These are phyloP conservation scores for Amazona guildingii DNA, from an alignment of 2,113 vertebrate genomes.

Conservation along the genomic window DNA sequence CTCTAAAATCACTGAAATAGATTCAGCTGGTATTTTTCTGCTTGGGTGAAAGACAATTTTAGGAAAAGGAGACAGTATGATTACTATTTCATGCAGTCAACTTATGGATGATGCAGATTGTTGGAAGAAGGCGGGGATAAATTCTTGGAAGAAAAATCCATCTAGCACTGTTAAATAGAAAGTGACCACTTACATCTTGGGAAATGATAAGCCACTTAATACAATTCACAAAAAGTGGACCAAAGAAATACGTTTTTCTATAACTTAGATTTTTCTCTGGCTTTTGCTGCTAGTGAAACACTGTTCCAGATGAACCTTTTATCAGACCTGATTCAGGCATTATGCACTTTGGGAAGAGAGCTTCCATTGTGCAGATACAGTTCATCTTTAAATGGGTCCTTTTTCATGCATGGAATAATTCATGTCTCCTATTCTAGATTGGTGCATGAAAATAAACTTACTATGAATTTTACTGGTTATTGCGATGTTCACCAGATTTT, in stretches of 20 bases:
- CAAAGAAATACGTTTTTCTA: neutral
- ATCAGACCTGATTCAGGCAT: neutral
- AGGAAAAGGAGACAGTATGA: neutral
- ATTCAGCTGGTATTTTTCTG: neutral
- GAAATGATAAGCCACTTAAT: rapidly evolving
- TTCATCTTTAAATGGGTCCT: neutral
- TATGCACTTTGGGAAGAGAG: neutral
- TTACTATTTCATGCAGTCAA: neutral
- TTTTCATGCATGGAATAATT: neutral
- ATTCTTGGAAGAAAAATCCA: neutral
- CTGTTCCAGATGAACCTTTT: neutral
- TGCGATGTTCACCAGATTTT: neutral
- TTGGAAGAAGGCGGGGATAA: neutral
- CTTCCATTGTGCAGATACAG: neutral
- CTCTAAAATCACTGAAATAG: neutral
- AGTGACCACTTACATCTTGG: neutral
- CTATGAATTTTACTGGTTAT: neutral
- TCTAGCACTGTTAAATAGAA: neutral
- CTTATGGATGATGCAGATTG: neutral
- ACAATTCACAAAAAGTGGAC: neutral
- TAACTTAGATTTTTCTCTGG: neutral
- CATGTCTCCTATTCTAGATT: neutral
- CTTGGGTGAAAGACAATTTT: neutral
- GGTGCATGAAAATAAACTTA: neutral
- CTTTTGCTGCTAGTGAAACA: neutral